phyloP scores from a whole-genome alignment of 2,888 invertebrate genomes.

The Orchestes rusci region DNA sequence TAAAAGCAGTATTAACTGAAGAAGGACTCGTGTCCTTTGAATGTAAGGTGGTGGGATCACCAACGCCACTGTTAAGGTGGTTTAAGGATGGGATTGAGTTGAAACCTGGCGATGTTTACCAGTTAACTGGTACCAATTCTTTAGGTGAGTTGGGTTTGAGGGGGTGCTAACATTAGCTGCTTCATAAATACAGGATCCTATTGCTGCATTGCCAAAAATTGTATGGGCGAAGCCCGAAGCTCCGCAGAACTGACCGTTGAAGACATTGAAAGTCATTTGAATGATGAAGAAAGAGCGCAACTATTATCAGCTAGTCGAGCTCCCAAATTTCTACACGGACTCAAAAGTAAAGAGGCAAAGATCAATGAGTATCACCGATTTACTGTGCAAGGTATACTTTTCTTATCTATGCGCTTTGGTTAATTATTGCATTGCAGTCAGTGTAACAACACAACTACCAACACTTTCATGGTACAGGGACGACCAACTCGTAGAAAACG shows the following conservation, averaged over 20 bases:
- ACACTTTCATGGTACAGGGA: slow-evolving; percentile 82
- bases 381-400: slow-evolving; percentile 62
- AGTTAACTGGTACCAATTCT: slow-evolving; percentile 83
- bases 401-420: not conserved
- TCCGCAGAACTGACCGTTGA: slow-evolving; percentile 82
- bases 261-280: slow-evolving; percentile 83
- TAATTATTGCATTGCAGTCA: slow-evolving; percentile 47
- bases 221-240: slow-evolving; percentile 85
- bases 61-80: slow-evolving; percentile 81
- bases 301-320: slow-evolving; percentile 71
- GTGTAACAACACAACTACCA: slow-evolving; percentile 68
- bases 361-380: slow-evolving; percentile 78
- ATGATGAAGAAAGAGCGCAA: slow-evolving; percentile 76
- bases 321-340: slow-evolving; percentile 72
- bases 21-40: slow-evolving; percentile 90
- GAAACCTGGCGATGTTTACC: slow-evolving; percentile 88
- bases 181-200: slow-evolving; percentile 79
- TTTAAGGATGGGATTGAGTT: slow-evolving; percentile 89
- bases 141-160: slow-evolving; percentile 43
- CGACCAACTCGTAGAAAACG: slow-evolving; percentile 66
- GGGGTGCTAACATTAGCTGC: no score
- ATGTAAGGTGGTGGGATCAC: slow-evolving; percentile 88
- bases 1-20: slow-evolving; percentile 83
- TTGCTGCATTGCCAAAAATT: slow-evolving; percentile 81
- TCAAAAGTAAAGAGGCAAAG: slow-evolving; percentile 75